A percentile compares a stretch with the other conserved stretches of the same genome.
phyloP scores from a whole-genome alignment of 2,113 vertebrate species.

The Agelaius tricolor region DNA sequence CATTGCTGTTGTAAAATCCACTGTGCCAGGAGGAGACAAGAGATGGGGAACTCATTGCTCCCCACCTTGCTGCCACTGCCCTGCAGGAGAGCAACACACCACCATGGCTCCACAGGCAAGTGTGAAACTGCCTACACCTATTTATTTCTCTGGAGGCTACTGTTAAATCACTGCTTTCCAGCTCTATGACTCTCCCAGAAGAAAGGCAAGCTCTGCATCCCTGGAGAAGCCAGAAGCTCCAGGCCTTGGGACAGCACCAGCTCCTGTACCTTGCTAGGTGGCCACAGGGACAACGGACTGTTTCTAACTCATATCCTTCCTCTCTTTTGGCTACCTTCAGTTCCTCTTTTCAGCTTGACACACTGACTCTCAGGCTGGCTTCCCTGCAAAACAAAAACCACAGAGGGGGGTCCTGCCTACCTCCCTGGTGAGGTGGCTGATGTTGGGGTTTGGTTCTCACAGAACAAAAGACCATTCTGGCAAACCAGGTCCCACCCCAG shows the following conservation, averaged over 20 bases:
- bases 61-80: not conserved
- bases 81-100: rapidly evolving
- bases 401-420: not conserved
- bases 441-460: not conserved
- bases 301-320: conserved; percentile 49
- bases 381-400: not conserved
- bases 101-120: not conserved
- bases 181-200: not conserved
- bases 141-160: not conserved
- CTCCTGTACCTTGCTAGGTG: not conserved
- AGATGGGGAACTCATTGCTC: not conserved
- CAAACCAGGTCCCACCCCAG: not conserved
- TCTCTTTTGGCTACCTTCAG: not conserved
- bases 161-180: not conserved
- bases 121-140: not conserved
- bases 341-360: conserved; percentile 47
- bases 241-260: not conserved
- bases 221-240: not conserved
- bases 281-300: not conserved
- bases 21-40: not conserved
- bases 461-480: not conserved
- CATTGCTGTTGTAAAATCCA: not conserved
- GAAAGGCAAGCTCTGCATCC: not conserved
- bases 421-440: not conserved
- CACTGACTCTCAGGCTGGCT: not conserved